These are phyloP conservation scores for Agapetus fuscipes DNA, from an alignment of 2,888 invertebrate species.

Conservation along the genomic window DNA sequence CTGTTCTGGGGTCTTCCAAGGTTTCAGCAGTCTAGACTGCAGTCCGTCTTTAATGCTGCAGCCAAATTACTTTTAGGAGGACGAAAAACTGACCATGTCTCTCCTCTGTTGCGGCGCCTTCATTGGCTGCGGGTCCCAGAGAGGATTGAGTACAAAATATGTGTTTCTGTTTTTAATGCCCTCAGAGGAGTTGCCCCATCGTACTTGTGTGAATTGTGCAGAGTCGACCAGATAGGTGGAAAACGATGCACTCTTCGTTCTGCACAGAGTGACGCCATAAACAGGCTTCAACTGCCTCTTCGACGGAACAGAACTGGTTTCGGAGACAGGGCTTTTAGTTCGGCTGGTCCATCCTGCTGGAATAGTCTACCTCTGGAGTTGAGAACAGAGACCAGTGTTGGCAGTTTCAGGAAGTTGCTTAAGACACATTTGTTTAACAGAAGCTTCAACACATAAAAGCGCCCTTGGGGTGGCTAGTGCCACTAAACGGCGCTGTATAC, in stretches of 20 bases:
- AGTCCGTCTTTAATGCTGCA: background rate
- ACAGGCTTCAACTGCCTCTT: background rate
- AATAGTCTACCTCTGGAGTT: background rate
- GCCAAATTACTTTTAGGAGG: background rate
- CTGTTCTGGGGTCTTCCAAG: background rate
- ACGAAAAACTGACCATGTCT: background rate
- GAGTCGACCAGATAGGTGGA: too few relatives aligned
- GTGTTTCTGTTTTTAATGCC: background rate
- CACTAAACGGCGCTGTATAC: too few relatives aligned
- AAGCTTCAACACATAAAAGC: too few relatives aligned
- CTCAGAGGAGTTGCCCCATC: background rate
- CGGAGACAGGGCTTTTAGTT: background rate
- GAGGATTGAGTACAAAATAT: background rate
- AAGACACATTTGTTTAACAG: too few relatives aligned
- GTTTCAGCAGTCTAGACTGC: background rate
- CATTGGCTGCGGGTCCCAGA: background rate
- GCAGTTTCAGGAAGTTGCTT: too few relatives aligned
- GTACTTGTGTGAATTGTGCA: background rate
- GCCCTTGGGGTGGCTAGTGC: too few relatives aligned
- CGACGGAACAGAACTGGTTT: background rate
- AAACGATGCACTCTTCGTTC: too few relatives aligned
- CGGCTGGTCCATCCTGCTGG: background rate
- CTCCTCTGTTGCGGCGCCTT: background rate
- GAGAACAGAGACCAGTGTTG: too few relatives aligned
- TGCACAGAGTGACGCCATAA: too few relatives aligned